Evolutionary conservation across 2,113 vertebrate species (phyloP).

Genomic region (Lepus americanus): DNA sequence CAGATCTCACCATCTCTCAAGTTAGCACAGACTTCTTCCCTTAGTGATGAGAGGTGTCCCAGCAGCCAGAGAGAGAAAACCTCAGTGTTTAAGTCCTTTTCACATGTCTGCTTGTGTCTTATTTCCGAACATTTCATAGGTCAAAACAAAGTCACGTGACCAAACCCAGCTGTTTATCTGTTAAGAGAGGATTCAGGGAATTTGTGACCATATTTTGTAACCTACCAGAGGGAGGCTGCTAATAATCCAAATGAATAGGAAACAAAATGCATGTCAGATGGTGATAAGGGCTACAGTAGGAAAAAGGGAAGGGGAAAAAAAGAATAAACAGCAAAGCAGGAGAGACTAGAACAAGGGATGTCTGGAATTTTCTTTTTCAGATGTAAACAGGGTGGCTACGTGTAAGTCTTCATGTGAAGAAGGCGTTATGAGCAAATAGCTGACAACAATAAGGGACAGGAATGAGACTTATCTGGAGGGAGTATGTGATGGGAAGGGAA

Average conservation of each 20-base stretch:
- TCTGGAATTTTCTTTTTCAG: neutral
- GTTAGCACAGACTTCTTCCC: neutral
- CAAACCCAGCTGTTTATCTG: neutral
- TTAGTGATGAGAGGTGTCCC: neutral
- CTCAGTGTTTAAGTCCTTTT: neutral
- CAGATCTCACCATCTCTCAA: neutral
- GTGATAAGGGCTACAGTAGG: neutral
- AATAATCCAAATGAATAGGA: neutral
- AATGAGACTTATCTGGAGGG: neutral
- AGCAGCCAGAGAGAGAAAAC: neutral
- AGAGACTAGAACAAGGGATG: neutral
- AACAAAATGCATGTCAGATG: neutral
- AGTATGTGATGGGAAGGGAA: neutral
- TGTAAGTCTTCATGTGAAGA: neutral
- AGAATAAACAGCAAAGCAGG: neutral
- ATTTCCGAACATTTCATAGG: neutral
- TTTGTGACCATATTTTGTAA: neutral
- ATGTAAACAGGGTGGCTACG: neutral
- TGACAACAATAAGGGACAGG: neutral
- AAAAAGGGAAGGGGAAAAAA: neutral
- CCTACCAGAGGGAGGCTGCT: neutral
- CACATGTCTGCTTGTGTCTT: neutral
- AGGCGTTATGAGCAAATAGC: neutral
- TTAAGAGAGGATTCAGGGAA: neutral
- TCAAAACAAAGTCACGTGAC: constrained; percentile 1